Conservation (phyloP, 2,113 vertebrate species). For the Cyphomyrus plagiostoma region DNA sequence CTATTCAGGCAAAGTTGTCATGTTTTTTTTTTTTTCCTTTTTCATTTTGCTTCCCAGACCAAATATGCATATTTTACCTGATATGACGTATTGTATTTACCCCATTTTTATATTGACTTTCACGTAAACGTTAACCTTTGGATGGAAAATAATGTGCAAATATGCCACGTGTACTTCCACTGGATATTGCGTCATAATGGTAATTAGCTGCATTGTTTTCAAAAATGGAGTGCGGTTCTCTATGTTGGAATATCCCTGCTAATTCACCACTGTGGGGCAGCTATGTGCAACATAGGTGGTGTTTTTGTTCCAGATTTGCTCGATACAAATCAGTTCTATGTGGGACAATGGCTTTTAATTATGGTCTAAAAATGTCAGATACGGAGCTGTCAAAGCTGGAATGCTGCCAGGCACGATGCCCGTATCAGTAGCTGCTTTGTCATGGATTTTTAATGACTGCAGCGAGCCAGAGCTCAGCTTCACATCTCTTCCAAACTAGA, state of each 20-base stretch:
- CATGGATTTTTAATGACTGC: not conserved
- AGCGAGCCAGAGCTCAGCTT: not conserved
- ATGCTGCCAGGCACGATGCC: too few species aligned
- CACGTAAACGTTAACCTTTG: not conserved
- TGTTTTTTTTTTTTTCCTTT: not conserved
- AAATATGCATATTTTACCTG: not conserved
- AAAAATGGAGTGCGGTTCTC: not conserved
- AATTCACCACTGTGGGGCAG: not conserved
- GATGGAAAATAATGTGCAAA: not conserved
- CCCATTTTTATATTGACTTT: not conserved
- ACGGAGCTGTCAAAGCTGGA: not conserved
- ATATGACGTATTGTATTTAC: not conserved
- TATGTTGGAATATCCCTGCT: not conserved
- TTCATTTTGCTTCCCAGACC: not conserved
- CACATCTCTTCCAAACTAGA: not conserved
- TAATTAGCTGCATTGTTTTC: not conserved
- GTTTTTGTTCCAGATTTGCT: not conserved
- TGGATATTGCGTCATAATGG: not conserved
- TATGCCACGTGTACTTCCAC: not conserved
- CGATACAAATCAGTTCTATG: not conserved
- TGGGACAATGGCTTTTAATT: constrained; percentile 13
- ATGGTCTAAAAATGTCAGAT: not conserved
- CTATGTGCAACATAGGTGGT: not conserved
- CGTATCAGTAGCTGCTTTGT: not conserved
- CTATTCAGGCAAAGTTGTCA: not conserved